These are phyloP conservation scores for Aspidoscelis tigris DNA, from an alignment of 2,113 vertebrate species.

Conservation along the genomic window DNA sequence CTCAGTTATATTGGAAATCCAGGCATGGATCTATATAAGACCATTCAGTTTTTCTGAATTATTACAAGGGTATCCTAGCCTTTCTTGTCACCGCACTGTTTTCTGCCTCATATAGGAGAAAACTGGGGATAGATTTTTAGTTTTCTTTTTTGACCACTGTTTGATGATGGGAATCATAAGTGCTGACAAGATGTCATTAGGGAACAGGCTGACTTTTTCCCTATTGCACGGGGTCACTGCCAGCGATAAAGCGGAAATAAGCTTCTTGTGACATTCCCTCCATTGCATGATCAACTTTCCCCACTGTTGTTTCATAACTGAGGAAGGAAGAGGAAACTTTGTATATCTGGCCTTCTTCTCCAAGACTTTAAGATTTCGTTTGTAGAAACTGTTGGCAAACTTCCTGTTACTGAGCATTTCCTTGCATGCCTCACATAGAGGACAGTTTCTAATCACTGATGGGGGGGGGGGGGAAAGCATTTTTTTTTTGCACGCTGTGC, in stretches of 20 bases:
- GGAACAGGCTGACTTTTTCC: conserved; percentile 15
- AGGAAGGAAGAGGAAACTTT: conserved; percentile 1
- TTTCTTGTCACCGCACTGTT: background rate
- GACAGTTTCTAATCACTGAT: background rate
- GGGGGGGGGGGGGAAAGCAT: too few species aligned
- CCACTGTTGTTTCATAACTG: conserved; percentile 9
- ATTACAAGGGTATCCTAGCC: background rate
- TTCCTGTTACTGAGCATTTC: background rate
- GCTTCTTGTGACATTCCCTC: conserved; percentile 9
- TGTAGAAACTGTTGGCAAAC: background rate
- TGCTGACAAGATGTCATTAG: conserved; percentile 2
- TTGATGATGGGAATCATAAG: background rate
- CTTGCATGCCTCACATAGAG: background rate
- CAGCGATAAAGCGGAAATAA: conserved; percentile 24
- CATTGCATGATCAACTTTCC: background rate
- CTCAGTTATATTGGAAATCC: background rate
- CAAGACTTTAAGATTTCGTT: background rate
- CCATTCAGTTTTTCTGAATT: background rate
- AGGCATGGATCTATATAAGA: background rate
- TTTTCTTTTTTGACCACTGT: background rate
- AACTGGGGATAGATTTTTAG: background rate
- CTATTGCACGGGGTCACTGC: background rate
- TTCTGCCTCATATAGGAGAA: background rate
- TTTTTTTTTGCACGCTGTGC: background rate
- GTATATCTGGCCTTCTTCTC: background rate